phyloP scores from a whole-genome alignment of 2,888 invertebrate genomes.

The Patella ulyssiponensis region DNA sequence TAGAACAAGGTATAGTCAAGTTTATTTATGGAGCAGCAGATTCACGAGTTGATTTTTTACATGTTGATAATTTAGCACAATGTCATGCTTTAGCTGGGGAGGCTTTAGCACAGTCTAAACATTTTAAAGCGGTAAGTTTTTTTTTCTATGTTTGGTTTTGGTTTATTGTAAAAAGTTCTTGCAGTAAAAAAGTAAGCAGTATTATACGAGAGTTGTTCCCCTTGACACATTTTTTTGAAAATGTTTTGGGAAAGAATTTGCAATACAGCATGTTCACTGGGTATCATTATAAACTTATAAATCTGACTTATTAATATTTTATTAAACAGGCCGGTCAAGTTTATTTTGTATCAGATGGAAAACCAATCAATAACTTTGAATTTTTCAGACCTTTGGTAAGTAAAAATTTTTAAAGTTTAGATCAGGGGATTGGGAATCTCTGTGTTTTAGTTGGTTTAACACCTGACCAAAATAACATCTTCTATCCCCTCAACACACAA shows the following conservation, averaged over 20 bases:
- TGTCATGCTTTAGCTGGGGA: slow-evolving; percentile 67
- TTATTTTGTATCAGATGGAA: slow-evolving; percentile 73
- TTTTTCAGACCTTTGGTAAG: slow-evolving; percentile 72
- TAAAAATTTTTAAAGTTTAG: slow-evolving; percentile 15
- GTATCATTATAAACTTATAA: too few species aligned
- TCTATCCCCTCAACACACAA: too few species aligned
- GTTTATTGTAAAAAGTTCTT: not conserved
- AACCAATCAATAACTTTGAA: slow-evolving; percentile 72
- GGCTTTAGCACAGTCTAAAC: slow-evolving; percentile 47
- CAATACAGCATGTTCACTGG: too few species aligned
- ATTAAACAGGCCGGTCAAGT: slow-evolving; percentile 69
- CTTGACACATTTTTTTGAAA: too few species aligned
- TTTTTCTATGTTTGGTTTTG: not conserved
- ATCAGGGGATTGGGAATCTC: not conserved
- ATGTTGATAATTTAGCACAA: slow-evolving; percentile 71
- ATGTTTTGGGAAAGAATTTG: too few species aligned
- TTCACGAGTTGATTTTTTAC: slow-evolving; percentile 68
- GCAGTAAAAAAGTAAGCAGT: too few species aligned
- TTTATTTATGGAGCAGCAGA: slow-evolving; percentile 59
- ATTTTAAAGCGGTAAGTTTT: slow-evolving; percentile 58
- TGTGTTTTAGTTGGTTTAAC: not conserved
- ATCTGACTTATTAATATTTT: too few species aligned
- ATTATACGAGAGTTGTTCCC: too few species aligned
- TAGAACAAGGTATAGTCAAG: slow-evolving; percentile 61
- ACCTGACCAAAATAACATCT: too few species aligned